A percentile compares a stretch with the other conserved stretches of the same genome.
Evolutionary conservation across 2,113 vertebrate genomes (phyloP).

Genomic region (Lophius piscatorius): DNA sequence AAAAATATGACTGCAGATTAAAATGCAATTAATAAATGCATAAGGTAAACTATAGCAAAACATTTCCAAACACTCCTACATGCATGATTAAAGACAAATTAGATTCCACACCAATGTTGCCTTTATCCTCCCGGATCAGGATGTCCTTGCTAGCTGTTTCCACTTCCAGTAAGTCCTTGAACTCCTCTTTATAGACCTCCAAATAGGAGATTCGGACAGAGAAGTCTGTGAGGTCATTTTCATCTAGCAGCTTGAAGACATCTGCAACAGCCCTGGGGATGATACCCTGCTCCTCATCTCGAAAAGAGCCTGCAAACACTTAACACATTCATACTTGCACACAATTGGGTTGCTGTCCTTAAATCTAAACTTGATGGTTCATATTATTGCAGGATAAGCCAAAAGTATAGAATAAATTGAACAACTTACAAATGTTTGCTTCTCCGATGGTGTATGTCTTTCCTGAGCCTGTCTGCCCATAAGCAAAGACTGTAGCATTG

Average conservation of each 20-base stretch:
- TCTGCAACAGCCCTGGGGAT: slow-evolving; percentile 94
- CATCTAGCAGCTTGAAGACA: slow-evolving; percentile 94
- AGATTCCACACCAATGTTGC: slow-evolving; percentile 88
- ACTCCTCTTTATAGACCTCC: slow-evolving; percentile 97
- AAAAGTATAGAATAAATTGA: not conserved
- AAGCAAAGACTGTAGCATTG: slow-evolving; percentile 94
- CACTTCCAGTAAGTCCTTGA: slow-evolving; percentile 93
- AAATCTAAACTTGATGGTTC: not conserved
- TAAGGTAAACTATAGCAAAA: slow-evolving; percentile 5
- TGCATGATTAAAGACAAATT: not conserved
- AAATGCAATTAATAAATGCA: slow-evolving; percentile 6
- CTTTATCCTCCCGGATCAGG: slow-evolving; percentile 93
- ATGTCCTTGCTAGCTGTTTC: slow-evolving; percentile 96
- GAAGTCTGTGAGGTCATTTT: slow-evolving; percentile 92
- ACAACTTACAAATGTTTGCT: slow-evolving; percentile 90
- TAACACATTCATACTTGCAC: not conserved
- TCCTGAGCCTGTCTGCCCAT: slow-evolving; percentile 94
- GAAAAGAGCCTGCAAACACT: slow-evolving; percentile 84
- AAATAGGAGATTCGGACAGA: slow-evolving; percentile 92
- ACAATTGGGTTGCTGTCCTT: not conserved
- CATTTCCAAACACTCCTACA: too few species aligned
- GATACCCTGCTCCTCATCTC: slow-evolving; percentile 94
- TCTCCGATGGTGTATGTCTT: slow-evolving; percentile 96
- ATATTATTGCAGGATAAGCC: not conserved
- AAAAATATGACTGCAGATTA: too few species aligned